Evolutionary conservation across 2,888 invertebrate genomes (phyloP).

Genomic region (Drosophila formosana): DNA sequence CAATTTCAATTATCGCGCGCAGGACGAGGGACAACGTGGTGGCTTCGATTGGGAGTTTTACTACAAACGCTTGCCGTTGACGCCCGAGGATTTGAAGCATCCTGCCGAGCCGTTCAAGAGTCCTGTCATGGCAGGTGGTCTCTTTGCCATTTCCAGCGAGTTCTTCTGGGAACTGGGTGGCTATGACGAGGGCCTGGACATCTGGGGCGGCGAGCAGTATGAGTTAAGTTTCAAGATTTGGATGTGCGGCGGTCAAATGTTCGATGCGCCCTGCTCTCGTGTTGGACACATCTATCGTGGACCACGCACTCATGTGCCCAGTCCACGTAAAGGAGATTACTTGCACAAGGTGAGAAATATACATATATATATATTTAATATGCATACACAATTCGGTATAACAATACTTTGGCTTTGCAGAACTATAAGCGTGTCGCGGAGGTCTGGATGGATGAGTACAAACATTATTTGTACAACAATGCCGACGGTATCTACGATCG

Average conservation of each 20-base stretch:
- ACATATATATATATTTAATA: background rate
- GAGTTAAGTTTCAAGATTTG: conserved; percentile 98
- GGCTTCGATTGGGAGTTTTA: conserved; percentile 99
- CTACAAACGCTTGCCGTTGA: conserved; percentile 95
- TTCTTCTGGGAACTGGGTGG: conserved; percentile 99
- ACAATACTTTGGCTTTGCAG: conserved; percentile 84
- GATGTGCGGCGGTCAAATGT: conserved; percentile 97
- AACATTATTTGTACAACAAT: conserved; percentile 92
- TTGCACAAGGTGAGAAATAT: conserved; percentile 43
- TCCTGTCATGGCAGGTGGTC: conserved; percentile 98
- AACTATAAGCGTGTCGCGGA: conserved; percentile 97
- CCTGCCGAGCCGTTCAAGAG: conserved; percentile 87
- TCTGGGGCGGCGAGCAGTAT: conserved; percentile 99
- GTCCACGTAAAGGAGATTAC: conserved; percentile 96
- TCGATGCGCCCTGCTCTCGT: conserved; percentile 96
- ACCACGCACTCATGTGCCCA: conserved; percentile 92
- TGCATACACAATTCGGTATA: background rate
- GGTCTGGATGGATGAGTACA: conserved; percentile 99
- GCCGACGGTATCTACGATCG: conserved; percentile 90
- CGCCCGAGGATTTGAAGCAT: conserved; percentile 82
- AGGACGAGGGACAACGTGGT: conserved; percentile 96
- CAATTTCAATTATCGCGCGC: conserved; percentile 96
- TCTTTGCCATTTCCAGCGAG: conserved; percentile 96
- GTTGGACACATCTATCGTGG: conserved; percentile 96
- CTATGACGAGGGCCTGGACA: conserved; percentile 96